These are phyloP conservation scores for Cinara cedri DNA, from an alignment of 2,888 invertebrate genomes.

Conservation along the genomic window DNA sequence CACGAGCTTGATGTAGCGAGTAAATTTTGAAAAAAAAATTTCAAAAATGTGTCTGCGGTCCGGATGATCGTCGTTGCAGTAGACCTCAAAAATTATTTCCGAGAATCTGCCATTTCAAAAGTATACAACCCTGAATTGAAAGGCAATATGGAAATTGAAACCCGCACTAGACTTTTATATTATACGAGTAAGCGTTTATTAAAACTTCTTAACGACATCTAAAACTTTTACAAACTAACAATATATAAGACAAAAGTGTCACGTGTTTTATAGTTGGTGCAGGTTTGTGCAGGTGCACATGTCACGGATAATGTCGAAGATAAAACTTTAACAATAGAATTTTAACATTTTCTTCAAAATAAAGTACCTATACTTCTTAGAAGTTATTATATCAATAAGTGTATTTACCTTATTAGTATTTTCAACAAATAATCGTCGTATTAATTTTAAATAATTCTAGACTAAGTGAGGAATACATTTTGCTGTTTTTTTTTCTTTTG, in stretches of 20 bases:
- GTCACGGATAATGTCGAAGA: slow-evolving; percentile 29
- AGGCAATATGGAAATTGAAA: slow-evolving; percentile 47
- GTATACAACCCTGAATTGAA: not conserved
- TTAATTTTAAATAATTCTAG: too few relatives aligned
- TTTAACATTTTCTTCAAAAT: slow-evolving; percentile 16
- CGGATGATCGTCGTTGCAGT: not conserved
- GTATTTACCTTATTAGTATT: not conserved
- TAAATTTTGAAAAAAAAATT: not conserved
- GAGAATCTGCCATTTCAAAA: slow-evolving; percentile 16
- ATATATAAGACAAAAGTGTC: slow-evolving; percentile 47
- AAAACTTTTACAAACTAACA: slow-evolving; percentile 46
- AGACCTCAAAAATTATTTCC: slow-evolving; percentile 11
- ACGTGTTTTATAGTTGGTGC: slow-evolving; percentile 31
- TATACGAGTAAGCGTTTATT: slow-evolving; percentile 53
- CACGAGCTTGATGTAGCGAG: slow-evolving; percentile 8
- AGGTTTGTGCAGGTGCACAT: slow-evolving; percentile 38
- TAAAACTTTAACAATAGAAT: slow-evolving; percentile 36
- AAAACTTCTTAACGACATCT: slow-evolving; percentile 49
- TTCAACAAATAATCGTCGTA: slow-evolving; percentile 8
- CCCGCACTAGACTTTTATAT: slow-evolving; percentile 41
- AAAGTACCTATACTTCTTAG: not conserved
- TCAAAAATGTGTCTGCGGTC: slow-evolving; percentile 3
- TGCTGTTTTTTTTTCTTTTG: too few relatives aligned
- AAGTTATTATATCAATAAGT: not conserved
- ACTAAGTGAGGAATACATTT: too few relatives aligned